Base-by-base conservation (phyloP, 1,140 invertebrate species). In the Listronotus bonariensis region DNA sequence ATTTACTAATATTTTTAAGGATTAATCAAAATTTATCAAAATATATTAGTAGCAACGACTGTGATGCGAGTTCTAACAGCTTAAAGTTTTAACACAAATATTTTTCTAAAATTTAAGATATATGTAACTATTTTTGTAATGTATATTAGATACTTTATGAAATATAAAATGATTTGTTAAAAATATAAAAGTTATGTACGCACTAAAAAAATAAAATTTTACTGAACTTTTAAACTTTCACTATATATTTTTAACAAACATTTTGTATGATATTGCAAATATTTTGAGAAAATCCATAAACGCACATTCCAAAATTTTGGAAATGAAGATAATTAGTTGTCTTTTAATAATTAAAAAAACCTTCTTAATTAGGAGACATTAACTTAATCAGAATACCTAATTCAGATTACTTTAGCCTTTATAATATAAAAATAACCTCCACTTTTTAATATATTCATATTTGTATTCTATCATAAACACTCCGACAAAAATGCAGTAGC, bases 231-330 rank as follows among this genome's bases (percentile, higher is more conserved):
- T 26, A 26, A 26, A 26, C 5, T 26, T 26, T 26, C 20, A 26
- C 2, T 26, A 26, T 3, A 26, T 26, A 26, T 26, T 26, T 26
- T 26, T 26, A 26, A 5, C 20, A 26, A 26, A 26, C 20, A 5
- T 26, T 26, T 26, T 26, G 20, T 26, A 26, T 26, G 20, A 26
- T 26, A 3, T 5, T 34, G 34, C 51, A 34, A 34, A 38, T 53
- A 53, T 32, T 12, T 14, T 26, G 20, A 56, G 26, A 64, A 56
- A 59, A 38, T 49, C 64, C 49, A 60, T 59, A 26, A 60, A 60
- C 51, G 58, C 55, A 67, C 65, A 67, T 67, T 67, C 65, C 65
- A 42, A 42, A 52, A 32, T 54, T 62, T 41, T 26, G 20, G 61
- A 56, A 65, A 56, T 18, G 12, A 20, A 57, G 32, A 41, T 46